A percentile compares a stretch with the other conserved stretches of the same genome.
phyloP scores from a whole-genome alignment of 2,888 invertebrate genomes.

The Oxycera nigricornis region DNA sequence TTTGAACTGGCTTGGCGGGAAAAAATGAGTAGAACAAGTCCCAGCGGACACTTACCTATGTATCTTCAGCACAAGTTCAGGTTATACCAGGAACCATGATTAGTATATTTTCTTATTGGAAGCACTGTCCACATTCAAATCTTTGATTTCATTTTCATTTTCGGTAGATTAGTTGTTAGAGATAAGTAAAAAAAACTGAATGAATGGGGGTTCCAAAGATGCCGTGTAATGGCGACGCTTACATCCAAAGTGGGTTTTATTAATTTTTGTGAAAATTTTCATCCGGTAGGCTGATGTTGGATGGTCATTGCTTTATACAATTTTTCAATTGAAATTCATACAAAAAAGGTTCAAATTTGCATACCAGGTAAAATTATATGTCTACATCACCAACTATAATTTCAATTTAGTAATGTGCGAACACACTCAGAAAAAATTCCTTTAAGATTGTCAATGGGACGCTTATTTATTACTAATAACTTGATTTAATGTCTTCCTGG shows the following conservation, averaged over 20 bases:
- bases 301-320: background rate
- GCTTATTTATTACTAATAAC: no score
- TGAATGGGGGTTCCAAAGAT: constrained; percentile 15
- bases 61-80: background rate
- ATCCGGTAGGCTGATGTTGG: no score
- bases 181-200: constrained; percentile 3
- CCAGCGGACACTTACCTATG: background rate
- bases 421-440: no score
- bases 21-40: background rate
- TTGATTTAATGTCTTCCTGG: no score
- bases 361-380: no score
- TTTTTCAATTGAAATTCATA: no score
- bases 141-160: background rate
- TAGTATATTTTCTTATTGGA: background rate
- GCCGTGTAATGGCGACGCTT: constrained; percentile 20
- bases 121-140: background rate
- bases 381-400: no score
- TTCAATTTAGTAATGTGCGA: no score
- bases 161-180: background rate
- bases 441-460: no score
- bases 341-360: no score
- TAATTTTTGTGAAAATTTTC: constrained; percentile 26
- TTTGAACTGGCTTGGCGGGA: background rate
- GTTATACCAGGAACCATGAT: background rate
- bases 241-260: constrained; percentile 32